phyloP scores from a whole-genome alignment of 2,113 vertebrate genomes.

The Tetrao urogallus region DNA sequence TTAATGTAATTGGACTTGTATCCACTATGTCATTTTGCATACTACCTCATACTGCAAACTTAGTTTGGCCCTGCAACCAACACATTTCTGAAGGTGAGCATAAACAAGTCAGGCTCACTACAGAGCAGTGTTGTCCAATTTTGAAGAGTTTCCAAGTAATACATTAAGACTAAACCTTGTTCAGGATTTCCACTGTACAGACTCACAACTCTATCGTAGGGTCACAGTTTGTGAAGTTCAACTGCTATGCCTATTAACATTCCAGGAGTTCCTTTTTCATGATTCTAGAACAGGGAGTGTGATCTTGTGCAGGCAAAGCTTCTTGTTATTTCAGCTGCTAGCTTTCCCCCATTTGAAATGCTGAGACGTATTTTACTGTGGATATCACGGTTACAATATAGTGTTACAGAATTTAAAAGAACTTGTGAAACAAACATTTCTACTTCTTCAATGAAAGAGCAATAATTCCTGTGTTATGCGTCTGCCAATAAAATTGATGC shows the following conservation, averaged over 20 bases:
- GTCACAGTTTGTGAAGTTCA: background rate
- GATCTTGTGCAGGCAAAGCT: background rate
- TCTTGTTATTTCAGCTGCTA: background rate
- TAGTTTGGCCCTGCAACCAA: background rate
- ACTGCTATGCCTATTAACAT: background rate
- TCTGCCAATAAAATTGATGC: background rate
- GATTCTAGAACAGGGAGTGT: background rate
- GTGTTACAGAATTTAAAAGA: background rate
- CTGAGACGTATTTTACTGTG: background rate
- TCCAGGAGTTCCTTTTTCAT: background rate
- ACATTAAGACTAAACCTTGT: rapidly evolving
- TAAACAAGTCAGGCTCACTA: background rate
- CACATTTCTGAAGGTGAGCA: rapidly evolving
- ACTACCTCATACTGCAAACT: background rate
- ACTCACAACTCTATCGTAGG: background rate
- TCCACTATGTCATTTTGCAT: rapidly evolving
- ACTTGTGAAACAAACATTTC: background rate
- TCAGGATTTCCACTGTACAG: background rate
- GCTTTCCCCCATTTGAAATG: background rate
- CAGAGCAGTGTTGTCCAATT: background rate
- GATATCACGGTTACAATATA: background rate
- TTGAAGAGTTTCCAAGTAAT: background rate
- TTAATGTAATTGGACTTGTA: rapidly evolving
- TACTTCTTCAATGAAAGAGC: background rate
- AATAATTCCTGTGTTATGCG: background rate